Base-by-base conservation (phyloP, 2,113 vertebrate species). In the Mormyrus iriodes region DNA sequence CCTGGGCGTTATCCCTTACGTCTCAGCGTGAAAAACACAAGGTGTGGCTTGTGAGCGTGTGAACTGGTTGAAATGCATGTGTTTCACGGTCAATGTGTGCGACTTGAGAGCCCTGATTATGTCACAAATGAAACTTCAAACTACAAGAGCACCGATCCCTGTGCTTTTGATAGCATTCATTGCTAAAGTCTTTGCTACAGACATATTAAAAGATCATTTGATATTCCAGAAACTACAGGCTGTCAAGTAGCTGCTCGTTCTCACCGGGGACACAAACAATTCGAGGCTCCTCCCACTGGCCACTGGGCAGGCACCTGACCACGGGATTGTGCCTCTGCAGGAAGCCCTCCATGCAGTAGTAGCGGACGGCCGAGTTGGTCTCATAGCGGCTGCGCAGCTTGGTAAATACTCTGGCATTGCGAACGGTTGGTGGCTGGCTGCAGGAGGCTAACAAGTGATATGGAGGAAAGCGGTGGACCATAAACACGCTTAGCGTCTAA, bases 201-300 rank as follows among this genome's bases (percentile, higher is more conserved):
- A 53, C 6, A 2, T 19, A 53, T 53, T 53, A 53, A 53, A 10
- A 9, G 52, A 53, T 53, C 15, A 53, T 53, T 53, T 82, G n/a
- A 53, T 53, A 19, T 15, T 53, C 52, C 52, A 27, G 76, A 42
- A 69, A 21, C 61, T 69, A 15, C 61, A 69, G 21, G n/a, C 61
- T 69, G 61, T 27, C 7, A 42, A 1, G 31, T 6, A 53, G 17
- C 55, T 39, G 42, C 86, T 10, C 4, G 39, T n/a, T 65, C 96
- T 96, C 90, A 97, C 97, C 90, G 12, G 96, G 94, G 17, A 93
- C 92, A 87, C 98, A 99, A 91, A 93, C 91, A 8, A 99, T 96
- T 92, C 93, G 94, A 0, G 97, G 97, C 0, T 91, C 90, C 44
- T 98, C 97, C 98, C 98, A 99, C 0, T 27, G 94, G 15, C 98